phyloP scores from a whole-genome alignment of 2,797 vertebrate species.

The Sebastes hopkinsi region DNA sequence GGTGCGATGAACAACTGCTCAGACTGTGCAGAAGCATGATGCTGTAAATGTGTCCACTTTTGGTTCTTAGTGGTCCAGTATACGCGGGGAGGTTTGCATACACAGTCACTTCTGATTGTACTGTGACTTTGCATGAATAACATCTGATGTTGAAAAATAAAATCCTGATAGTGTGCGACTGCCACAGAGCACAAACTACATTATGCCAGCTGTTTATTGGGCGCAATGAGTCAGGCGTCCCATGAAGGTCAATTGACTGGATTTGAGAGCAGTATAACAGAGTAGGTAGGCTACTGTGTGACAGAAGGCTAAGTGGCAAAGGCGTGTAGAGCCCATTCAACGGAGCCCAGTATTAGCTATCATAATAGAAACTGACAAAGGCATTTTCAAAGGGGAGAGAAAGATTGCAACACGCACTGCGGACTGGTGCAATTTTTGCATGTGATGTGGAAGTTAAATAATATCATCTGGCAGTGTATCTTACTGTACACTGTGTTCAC shows the following conservation, averaged over 20 bases:
- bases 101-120: slow-evolving; percentile 8
- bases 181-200: slow-evolving; percentile 54
- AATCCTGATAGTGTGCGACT: slow-evolving; percentile 28
- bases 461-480: slow-evolving; percentile 48
- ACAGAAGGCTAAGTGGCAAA: slow-evolving; percentile 72
- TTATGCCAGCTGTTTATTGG: slow-evolving; percentile 70
- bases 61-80: slow-evolving; percentile 8
- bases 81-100: slow-evolving; percentile 9
- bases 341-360: slow-evolving; percentile 52
- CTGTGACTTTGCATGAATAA: slow-evolving; percentile 54
- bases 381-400: slow-evolving; percentile 52
- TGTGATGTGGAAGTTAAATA: slow-evolving; percentile 46
- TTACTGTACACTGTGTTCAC: slow-evolving; percentile 12
- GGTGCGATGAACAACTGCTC: slow-evolving; percentile 52
- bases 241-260: slow-evolving; percentile 78
- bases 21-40: slow-evolving; percentile 36
- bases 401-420: slow-evolving; percentile 48
- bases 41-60: slow-evolving; percentile 45
- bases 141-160: slow-evolving; percentile 36
- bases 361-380: slow-evolving; percentile 73
- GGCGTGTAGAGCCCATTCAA: slow-evolving; percentile 58
- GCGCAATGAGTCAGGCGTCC: slow-evolving; percentile 63
- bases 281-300: slow-evolving; percentile 54
- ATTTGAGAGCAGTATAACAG: slow-evolving; percentile 64
- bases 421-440: slow-evolving; percentile 54